phyloP scores from a whole-genome alignment of 1,140 invertebrate genomes.

The Apis laboriosa region DNA sequence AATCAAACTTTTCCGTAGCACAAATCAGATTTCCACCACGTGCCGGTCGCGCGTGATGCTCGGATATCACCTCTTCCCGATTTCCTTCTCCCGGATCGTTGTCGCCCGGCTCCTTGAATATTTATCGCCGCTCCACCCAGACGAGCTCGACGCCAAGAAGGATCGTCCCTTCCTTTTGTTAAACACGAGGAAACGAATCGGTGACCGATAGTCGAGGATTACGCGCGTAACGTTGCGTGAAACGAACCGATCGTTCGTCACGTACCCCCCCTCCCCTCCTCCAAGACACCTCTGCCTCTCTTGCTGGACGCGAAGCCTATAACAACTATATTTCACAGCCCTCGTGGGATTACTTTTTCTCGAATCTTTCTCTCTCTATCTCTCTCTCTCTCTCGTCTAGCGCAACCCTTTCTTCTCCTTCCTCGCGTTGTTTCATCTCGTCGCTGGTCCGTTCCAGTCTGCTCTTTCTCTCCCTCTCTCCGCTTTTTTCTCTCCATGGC shows the following conservation, averaged over 20 bases:
- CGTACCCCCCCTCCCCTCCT: background rate
- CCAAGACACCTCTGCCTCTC: background rate
- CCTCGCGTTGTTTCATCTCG: constrained; percentile 41
- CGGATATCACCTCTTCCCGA: constrained; percentile 10
- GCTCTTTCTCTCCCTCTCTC: background rate
- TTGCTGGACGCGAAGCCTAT: background rate
- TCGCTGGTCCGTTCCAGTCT: constrained; percentile 19
- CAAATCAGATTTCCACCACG: constrained; percentile 61
- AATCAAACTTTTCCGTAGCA: constrained; percentile 62
- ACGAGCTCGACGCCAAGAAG: background rate
- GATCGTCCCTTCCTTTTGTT: background rate
- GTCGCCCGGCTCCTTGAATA: constrained; percentile 53
- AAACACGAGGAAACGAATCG: constrained; percentile 54
- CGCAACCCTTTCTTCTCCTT: background rate
- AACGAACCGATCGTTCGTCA: constrained; percentile 57
- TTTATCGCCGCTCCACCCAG: constrained; percentile 47
- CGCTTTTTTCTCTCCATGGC: constrained; percentile 11
- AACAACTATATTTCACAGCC: constrained; percentile 55
- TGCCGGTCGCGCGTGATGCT: constrained; percentile 16
- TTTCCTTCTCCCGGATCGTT: constrained; percentile 37
- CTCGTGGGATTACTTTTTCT: constrained; percentile 43
- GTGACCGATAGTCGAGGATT: constrained; percentile 58
- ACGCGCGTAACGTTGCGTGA: constrained; percentile 59
- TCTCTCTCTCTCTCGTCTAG: too few species aligned
- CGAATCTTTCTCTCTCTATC: too few species aligned